These are phyloP conservation scores for Bombyx mori DNA, from an alignment of 1,140 invertebrate species.

Conservation along the genomic window ASM3026992v2 NC_085108.1:133001-133500, in stretches of 20 bases:
- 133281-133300: slow-evolving; percentile 15
- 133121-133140: slow-evolving; percentile 7
- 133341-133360: slow-evolving; percentile 16
- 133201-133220: slow-evolving; percentile 9
- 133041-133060: slow-evolving; percentile 10
- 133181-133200: slow-evolving; percentile 18
- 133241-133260: slow-evolving; percentile 18
- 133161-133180: slow-evolving; percentile 15
- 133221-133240: slow-evolving; percentile 14
- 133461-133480: slow-evolving; percentile 22
- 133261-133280: slow-evolving; percentile 21
- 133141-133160: slow-evolving; percentile 12
- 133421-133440: slow-evolving; percentile 14
- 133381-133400: slow-evolving; percentile 17
- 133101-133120: slow-evolving; percentile 15
- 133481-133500: slow-evolving; percentile 7
- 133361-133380: slow-evolving; percentile 15
- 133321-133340: slow-evolving; percentile 20
- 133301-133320: slow-evolving; percentile 13
- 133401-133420: slow-evolving; percentile 20
- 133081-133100: slow-evolving; percentile 18
- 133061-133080: slow-evolving; percentile 17
- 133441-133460: slow-evolving; percentile 12
- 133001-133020: too few relatives aligned
- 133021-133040: slow-evolving; percentile 5